A percentile compares a stretch with the other conserved stretches of the same genome.
Conservation (phyloP, 2,113 vertebrate genomes). For the Sisor rabdophorus region DNA sequence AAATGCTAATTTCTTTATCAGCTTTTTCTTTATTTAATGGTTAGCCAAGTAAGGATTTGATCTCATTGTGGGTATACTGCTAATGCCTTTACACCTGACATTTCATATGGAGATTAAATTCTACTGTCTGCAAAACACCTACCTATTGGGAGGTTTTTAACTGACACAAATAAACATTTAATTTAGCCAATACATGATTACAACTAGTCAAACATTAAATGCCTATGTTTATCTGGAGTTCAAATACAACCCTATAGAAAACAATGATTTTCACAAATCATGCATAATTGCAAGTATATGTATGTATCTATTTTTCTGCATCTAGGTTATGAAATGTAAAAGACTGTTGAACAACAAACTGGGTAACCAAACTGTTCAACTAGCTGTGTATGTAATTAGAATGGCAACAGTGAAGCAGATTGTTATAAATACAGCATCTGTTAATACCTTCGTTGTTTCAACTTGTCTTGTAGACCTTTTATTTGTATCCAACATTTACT, state of each 20-base stretch:
- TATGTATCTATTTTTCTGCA: too few relatives aligned
- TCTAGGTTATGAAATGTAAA: too few relatives aligned
- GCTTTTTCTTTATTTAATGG: neutral
- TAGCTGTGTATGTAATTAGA: neutral
- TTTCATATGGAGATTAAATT: neutral
- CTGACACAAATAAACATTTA: neutral
- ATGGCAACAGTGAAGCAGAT: neutral
- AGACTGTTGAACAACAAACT: neutral
- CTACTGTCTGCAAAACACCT: neutral
- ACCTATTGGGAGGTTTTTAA: neutral
- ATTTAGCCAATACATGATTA: neutral
- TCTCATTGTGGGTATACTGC: neutral
- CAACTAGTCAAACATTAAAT: neutral
- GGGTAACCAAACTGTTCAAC: neutral
- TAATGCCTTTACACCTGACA: neutral
- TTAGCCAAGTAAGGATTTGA: neutral
- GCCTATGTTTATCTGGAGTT: neutral
- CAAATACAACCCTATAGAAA: neutral
- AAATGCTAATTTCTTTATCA: too few relatives aligned
- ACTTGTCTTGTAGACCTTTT: neutral
- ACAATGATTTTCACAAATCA: neutral
- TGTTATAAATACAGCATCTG: conserved; percentile 3
- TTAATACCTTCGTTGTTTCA: neutral
- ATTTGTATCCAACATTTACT: neutral
- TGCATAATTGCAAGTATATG: too few relatives aligned